Evolutionary conservation across 2,797 vertebrate genomes (phyloP).

Genomic region (Epinephelus coioides): DNA sequence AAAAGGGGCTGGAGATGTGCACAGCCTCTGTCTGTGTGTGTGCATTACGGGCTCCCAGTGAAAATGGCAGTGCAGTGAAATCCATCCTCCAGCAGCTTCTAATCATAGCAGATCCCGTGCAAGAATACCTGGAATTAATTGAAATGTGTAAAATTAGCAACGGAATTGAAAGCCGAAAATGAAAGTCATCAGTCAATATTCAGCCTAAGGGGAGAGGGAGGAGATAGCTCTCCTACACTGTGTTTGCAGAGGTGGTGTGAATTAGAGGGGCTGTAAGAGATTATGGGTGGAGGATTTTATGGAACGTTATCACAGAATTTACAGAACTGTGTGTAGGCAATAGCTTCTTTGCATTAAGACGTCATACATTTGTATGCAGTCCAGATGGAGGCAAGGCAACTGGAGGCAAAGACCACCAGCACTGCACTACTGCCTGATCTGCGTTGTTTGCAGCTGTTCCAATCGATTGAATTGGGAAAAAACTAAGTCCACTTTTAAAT

Average conservation of each 20-base stretch:
- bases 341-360: background rate
- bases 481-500: too few relatives aligned
- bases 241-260: slow-evolving; percentile 43
- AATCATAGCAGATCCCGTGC: slow-evolving; percentile 52
- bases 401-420: too few relatives aligned
- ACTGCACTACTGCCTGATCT: too few relatives aligned
- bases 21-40: background rate
- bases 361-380: too few relatives aligned
- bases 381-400: too few relatives aligned
- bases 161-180: slow-evolving; percentile 75
- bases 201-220: slow-evolving; percentile 52
- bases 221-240: slow-evolving; percentile 36
- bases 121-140: slow-evolving; percentile 78
- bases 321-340: background rate
- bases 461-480: too few relatives aligned
- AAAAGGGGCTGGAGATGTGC: slow-evolving; percentile 21
- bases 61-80: slow-evolving; percentile 22
- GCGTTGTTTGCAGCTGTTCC: too few relatives aligned
- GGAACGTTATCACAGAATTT: slow-evolving; percentile 15
- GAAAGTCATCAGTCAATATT: slow-evolving; percentile 82
- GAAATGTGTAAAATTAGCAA: slow-evolving; percentile 80
- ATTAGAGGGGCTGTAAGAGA: slow-evolving; percentile 35
- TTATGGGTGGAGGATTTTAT: slow-evolving; percentile 14
- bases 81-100: slow-evolving; percentile 44
- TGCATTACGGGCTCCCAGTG: background rate